Percentiles rank a stretch among this genome's conserved stretches.
Conservation (phyloP, 2,888 invertebrate genomes). For the Prosapia bicincta region DNA sequence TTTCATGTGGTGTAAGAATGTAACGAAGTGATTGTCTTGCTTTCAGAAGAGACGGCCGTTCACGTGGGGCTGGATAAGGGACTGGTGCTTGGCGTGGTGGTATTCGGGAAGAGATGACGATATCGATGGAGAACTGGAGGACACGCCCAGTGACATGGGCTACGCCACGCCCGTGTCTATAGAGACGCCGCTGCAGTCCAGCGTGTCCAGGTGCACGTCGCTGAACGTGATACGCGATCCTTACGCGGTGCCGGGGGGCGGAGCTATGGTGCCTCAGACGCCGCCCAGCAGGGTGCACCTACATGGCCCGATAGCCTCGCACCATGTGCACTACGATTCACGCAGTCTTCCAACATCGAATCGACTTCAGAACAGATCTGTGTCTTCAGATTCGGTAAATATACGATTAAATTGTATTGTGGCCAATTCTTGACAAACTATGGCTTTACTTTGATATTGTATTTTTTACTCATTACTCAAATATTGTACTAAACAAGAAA, state of each 20-base stretch:
- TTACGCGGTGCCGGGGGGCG: slow-evolving; percentile 40
- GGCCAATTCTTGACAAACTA: too few species aligned
- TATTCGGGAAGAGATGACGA: slow-evolving; percentile 80
- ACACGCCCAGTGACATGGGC: slow-evolving; percentile 56
- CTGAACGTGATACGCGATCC: slow-evolving; percentile 70
- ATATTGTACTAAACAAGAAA: too few species aligned
- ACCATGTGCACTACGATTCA: slow-evolving; percentile 47
- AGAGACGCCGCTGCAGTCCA: slow-evolving; percentile 83
- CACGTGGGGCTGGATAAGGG: slow-evolving; percentile 56
- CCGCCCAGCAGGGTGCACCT: slow-evolving; percentile 36
- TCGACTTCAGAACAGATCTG: slow-evolving; percentile 44
- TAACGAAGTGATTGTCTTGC: too few species aligned
- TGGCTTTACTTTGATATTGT: too few species aligned
- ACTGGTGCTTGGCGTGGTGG: slow-evolving; percentile 90
- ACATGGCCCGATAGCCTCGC: slow-evolving; percentile 31
- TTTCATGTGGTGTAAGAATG: neutral
- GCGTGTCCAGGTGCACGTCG: slow-evolving; percentile 81
- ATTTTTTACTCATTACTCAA: too few species aligned
- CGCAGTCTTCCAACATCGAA: slow-evolving; percentile 44
- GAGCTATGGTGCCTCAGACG: slow-evolving; percentile 25
- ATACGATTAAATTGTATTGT: too few species aligned
- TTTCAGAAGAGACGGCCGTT: slow-evolving; percentile 50
- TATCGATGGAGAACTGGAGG: slow-evolving; percentile 68
- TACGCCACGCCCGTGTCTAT: slow-evolving; percentile 61
- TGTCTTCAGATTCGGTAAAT: slow-evolving; percentile 46